Conservation (phyloP, 2,797 vertebrate species). For the Silurus lanzhouensis region DNA sequence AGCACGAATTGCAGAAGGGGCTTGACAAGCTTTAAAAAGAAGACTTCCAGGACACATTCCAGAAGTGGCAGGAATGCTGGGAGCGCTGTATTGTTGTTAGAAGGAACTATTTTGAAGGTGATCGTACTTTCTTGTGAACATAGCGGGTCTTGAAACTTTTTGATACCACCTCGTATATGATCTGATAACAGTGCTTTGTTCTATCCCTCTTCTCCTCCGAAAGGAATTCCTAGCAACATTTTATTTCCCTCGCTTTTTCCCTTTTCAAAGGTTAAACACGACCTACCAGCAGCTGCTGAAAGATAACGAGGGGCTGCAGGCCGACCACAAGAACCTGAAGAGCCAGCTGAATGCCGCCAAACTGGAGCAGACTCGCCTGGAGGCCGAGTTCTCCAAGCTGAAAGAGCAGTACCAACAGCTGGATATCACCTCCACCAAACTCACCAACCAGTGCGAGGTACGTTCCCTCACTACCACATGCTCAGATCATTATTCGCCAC, state of each 20-base stretch:
- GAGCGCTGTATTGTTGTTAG: no score
- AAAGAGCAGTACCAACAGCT: conserved; percentile 95
- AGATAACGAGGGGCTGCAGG: conserved; percentile 90
- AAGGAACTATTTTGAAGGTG: no score
- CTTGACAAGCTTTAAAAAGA: no score
- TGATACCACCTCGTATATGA: not conserved
- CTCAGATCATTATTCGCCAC: not conserved
- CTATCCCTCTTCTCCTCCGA: not conserved
- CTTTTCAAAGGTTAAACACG: conserved; percentile 79
- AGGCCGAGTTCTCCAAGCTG: conserved; percentile 94
- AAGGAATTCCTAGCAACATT: no score
- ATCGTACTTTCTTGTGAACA: no score
- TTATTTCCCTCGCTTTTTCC: not conserved
- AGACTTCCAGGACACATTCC: no score
- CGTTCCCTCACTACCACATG: not conserved
- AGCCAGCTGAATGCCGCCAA: conserved; percentile 87
- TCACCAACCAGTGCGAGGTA: conserved; percentile 98
- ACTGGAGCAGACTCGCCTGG: conserved; percentile 92
- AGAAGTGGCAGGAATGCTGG: no score
- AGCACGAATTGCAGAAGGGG: no score
- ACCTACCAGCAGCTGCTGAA: conserved; percentile 85
- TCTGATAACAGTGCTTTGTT: not conserved
- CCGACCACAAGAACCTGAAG: conserved; percentile 93
- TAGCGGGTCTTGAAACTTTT: no score
- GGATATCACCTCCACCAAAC: conserved; percentile 94